Evolutionary conservation across 2,888 invertebrate genomes (phyloP).

Genomic region (Tenthredo notha): DNA sequence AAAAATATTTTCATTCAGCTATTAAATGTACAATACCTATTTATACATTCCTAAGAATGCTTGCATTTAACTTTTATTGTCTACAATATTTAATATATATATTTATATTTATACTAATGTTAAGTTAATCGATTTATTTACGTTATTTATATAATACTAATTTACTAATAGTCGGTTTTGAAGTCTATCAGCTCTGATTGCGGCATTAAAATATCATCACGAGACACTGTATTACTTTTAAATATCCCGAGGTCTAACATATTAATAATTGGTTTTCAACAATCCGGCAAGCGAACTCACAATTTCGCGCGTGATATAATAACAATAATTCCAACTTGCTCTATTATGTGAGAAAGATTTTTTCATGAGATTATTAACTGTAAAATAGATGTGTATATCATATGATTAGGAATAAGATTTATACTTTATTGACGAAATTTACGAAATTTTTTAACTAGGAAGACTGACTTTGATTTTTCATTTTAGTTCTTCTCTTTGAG

Average conservation of each 20-base stretch:
- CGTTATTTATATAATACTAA: slow-evolving; percentile 3
- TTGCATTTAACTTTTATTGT: slow-evolving; percentile 48
- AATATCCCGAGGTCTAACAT: background rate
- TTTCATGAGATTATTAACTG: background rate
- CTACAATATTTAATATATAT: slow-evolving; percentile 36
- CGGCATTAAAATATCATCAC: slow-evolving; percentile 28
- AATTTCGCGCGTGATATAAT: background rate
- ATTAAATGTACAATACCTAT: slow-evolving; percentile 25
- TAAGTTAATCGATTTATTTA: slow-evolving; percentile 37
- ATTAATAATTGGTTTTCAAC: background rate
- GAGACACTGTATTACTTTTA: background rate
- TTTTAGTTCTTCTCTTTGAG: slow-evolving; percentile 13
- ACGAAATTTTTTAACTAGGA: slow-evolving; percentile 1
- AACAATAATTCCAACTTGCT: background rate
- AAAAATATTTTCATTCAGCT: slow-evolving; percentile 43
- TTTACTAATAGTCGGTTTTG: slow-evolving; percentile 29
- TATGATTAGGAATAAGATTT: background rate
- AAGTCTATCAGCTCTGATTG: slow-evolving; percentile 36
- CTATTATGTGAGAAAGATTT: background rate
- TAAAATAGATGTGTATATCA: background rate
- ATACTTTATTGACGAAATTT: background rate
- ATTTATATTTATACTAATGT: background rate
- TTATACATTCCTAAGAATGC: slow-evolving; percentile 17
- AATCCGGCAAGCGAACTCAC: background rate
- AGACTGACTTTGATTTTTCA: slow-evolving; percentile 41